Conservation (phyloP, 2,888 invertebrate genomes). For the Megalurothrips usitatus region DNA sequence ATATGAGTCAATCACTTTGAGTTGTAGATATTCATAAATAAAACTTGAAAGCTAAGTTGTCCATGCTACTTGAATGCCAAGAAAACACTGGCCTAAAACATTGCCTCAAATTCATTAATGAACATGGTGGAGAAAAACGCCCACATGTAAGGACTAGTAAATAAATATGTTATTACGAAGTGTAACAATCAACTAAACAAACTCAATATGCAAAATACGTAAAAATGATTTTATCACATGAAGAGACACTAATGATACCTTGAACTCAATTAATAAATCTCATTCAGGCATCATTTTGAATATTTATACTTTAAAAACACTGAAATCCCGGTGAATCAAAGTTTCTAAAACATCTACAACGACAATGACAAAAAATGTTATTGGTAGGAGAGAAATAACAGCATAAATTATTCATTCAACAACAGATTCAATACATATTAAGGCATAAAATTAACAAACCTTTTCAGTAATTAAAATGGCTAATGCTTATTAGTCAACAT, state of each 20-base stretch:
- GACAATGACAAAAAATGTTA: neutral
- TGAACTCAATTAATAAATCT: neutral
- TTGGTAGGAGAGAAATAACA: too few relatives aligned
- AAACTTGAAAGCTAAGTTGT: too few relatives aligned
- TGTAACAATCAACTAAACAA: neutral
- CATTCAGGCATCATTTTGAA: too few relatives aligned
- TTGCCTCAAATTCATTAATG: neutral
- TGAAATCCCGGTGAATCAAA: neutral
- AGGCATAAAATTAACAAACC: neutral
- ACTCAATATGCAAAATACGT: neutral
- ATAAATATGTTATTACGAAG: neutral
- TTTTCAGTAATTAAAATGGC: too few relatives aligned
- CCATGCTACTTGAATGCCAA: too few relatives aligned
- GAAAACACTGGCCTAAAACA: neutral
- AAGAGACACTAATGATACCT: neutral
- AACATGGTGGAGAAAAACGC: neutral
- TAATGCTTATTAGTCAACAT: too few relatives aligned
- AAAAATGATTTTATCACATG: neutral
- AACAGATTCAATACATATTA: neutral
- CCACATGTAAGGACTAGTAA: neutral
- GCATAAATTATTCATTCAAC: neutral
- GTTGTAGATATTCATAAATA: too few relatives aligned
- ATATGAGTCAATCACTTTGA: too few relatives aligned
- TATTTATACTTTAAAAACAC: too few relatives aligned
- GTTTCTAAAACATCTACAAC: neutral